Percentiles rank a stretch among this genome's conserved stretches.
Conservation (phyloP, 2,797 vertebrate genomes). For the Rhodeus uyekii region DNA sequence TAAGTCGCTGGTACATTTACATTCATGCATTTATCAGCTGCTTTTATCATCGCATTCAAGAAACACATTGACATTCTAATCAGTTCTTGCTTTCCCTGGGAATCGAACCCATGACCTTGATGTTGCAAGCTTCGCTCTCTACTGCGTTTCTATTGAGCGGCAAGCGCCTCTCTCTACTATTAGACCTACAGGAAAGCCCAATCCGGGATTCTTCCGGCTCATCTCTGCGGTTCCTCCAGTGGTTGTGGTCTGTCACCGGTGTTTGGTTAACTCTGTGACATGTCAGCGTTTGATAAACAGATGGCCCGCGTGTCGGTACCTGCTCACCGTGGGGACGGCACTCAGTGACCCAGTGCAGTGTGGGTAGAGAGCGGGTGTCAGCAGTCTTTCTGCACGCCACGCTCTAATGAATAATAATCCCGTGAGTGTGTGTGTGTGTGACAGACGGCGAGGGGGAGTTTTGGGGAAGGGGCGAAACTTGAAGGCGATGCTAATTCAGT, state of each 20-base stretch:
- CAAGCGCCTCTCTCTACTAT: too few species aligned
- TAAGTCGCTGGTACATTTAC: too few species aligned
- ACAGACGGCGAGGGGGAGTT: slow-evolving; percentile 43
- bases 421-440: slow-evolving; percentile 12
- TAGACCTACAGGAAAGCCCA: too few species aligned
- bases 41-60: too few species aligned
- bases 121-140: too few species aligned
- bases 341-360: slow-evolving; percentile 47
- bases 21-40: too few species aligned
- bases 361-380: slow-evolving; percentile 69
- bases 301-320: slow-evolving; percentile 71
- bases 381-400: slow-evolving; percentile 66
- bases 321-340: slow-evolving; percentile 69
- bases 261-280: slow-evolving; percentile 23
- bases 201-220: too few species aligned
- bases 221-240: not conserved
- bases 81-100: too few species aligned
- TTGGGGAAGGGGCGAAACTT: slow-evolving; percentile 30
- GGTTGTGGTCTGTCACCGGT: not conserved
- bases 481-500: slow-evolving; percentile 60
- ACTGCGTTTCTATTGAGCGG: too few species aligned
- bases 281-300: slow-evolving; percentile 71
- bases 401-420: slow-evolving; percentile 57
- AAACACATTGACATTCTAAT: too few species aligned
- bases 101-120: too few species aligned